Evolutionary conservation across 2,113 vertebrate species (phyloP), one percentile per base, ranked within the genome.

Genomic region (Nematolebias whitei): DNA sequence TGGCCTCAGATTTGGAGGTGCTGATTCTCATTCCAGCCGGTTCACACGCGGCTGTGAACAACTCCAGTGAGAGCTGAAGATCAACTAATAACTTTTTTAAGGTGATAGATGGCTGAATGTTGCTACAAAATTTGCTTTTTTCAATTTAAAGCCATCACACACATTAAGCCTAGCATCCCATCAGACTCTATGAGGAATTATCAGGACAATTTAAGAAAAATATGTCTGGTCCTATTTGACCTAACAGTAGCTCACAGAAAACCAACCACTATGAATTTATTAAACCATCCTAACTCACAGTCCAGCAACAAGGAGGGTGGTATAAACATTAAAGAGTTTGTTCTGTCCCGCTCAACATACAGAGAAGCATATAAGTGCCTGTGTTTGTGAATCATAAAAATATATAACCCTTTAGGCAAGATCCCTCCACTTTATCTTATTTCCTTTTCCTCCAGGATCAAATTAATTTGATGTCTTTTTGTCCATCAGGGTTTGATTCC

Each of bases 301-400:
- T 76, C 52, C 70, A 71, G 72, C 60, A 53, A 83, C 78, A 87
- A 81, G 83, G 51, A 83, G 80, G 75, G 78, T 19, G 78, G 82
- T 68, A 84, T 89, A 85, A 90, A 92, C 92, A 92, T 92, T 92
- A 86, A 88, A 73, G 80, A 88, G 87, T 91, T 90, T 91, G 87
- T 82, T 81, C 85, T 82, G 57, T 75, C 35, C 70, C 41, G 23
- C 81, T 85, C 76, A 92, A 91, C 85, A 78, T 72, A 76, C 68
- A 69, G 85, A 85, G 79, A 85, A 84, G 78, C 88, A 87, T 87
- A 87, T 87, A 85, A 85, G 82, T 86, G 80, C 71, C 83, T 92
- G 86, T 85, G 84, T 82, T 89, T 81, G 70, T 57, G 74, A 84
- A 54, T 66, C 75, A 84, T 81, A 79, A 84, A 85, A 86, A 90